Evolutionary conservation across 1,140 invertebrate genomes (phyloP).

Genomic region (Hyposmocoma kahamanoa): DNA sequence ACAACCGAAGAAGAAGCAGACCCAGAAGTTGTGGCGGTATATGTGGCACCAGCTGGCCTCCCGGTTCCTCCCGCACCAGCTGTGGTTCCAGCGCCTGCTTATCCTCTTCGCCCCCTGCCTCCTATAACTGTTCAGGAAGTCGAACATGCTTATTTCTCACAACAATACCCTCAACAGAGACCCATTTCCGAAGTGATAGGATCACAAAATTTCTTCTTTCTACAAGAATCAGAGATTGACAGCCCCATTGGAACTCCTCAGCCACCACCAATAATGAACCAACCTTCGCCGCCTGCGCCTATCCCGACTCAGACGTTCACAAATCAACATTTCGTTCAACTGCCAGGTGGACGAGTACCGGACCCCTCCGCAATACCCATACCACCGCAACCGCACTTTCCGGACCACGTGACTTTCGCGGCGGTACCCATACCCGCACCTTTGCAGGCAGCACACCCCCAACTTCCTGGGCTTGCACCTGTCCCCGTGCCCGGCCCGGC

Average conservation of each 20-base stretch:
- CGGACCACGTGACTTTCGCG: slow-evolving; percentile 44
- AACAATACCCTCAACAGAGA: slow-evolving; percentile 75
- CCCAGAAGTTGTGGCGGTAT: slow-evolving; percentile 13
- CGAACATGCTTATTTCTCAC: slow-evolving; percentile 75
- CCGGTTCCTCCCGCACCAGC: slow-evolving; percentile 49
- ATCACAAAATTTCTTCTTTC: slow-evolving; percentile 82
- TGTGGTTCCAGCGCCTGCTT: slow-evolving; percentile 54
- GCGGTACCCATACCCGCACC: slow-evolving; percentile 28
- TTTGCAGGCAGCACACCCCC: slow-evolving; percentile 22
- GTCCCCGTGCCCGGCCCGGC: slow-evolving; percentile 21
- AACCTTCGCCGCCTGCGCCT: slow-evolving; percentile 73
- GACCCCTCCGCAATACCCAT: slow-evolving; percentile 45
- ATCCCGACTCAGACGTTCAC: slow-evolving; percentile 87
- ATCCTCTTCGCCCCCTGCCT: slow-evolving; percentile 59
- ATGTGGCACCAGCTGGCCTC: slow-evolving; percentile 21
- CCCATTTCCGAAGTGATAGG: slow-evolving; percentile 83
- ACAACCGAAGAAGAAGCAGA: slow-evolving; percentile 33
- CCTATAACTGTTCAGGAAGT: slow-evolving; percentile 75
- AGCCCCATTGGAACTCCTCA: slow-evolving; percentile 75
- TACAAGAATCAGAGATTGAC: slow-evolving; percentile 86
- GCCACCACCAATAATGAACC: slow-evolving; percentile 61
- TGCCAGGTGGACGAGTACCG: slow-evolving; percentile 37
- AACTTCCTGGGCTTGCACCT: slow-evolving; percentile 12
- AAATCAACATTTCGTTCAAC: slow-evolving; percentile 80
- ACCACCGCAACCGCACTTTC: slow-evolving; percentile 55